These are phyloP conservation scores for Gallinago media DNA, from an alignment of 2,113 vertebrate species.

Conservation along the genomic window DNA sequence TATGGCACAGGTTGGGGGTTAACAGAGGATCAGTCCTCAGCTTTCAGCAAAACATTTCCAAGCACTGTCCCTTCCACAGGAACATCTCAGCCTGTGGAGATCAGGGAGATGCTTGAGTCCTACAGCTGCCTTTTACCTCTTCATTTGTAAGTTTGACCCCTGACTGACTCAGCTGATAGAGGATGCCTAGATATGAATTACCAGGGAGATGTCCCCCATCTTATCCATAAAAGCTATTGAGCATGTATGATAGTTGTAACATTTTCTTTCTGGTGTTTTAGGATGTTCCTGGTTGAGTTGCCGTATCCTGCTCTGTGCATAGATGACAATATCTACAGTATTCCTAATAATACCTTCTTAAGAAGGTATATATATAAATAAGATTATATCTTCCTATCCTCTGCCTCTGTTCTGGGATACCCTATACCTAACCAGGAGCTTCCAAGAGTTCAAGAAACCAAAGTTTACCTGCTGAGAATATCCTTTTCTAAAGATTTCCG, in stretches of 20 bases:
- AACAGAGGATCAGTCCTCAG: background rate
- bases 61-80: background rate
- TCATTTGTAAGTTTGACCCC: background rate
- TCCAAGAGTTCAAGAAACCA: background rate
- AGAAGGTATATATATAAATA: background rate
- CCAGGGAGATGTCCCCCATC: background rate
- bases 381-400: background rate
- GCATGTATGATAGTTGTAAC: background rate
- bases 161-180: background rate
- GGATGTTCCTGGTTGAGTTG: background rate
- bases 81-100: background rate
- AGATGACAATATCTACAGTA: background rate
- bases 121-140: background rate
- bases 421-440: background rate
- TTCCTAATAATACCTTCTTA: background rate
- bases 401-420: background rate
- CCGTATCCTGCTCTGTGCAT: background rate
- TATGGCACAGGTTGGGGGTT: background rate
- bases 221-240: background rate
- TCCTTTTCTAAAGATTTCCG: background rate
- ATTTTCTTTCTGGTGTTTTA: background rate
- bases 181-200: background rate
- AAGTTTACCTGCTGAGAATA: background rate
- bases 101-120: background rate
- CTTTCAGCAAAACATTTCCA: background rate